Percentiles rank a stretch among this genome's conserved stretches.
These are phyloP conservation scores for Drosophila rhopaloa DNA, from an alignment of 1,140 invertebrate genomes.

Conservation along the genomic window DNA sequence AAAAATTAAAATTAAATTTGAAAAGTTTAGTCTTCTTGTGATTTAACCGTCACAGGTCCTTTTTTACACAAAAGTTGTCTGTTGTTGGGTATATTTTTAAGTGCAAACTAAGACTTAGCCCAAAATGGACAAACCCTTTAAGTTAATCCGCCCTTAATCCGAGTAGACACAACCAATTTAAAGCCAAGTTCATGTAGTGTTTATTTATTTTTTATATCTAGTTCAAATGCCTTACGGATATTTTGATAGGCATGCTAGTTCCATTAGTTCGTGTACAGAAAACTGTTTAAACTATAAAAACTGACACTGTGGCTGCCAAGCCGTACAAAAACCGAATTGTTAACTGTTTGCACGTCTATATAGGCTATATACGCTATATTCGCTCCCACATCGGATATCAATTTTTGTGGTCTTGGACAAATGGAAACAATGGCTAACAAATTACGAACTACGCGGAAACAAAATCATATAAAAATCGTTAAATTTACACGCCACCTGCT, in stretches of 20 bases:
- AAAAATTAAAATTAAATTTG: too few relatives aligned
- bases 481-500: slow-evolving; percentile 45
- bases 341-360: slow-evolving; percentile 44
- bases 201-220: slow-evolving; percentile 53
- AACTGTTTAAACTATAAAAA: slow-evolving; percentile 53
- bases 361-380: slow-evolving; percentile 28
- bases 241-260: slow-evolving; percentile 35
- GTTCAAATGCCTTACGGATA: slow-evolving; percentile 27
- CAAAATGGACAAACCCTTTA: too few relatives aligned
- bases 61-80: too few relatives aligned
- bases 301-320: slow-evolving; percentile 46
- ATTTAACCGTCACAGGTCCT: too few relatives aligned
- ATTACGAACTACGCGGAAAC: slow-evolving; percentile 66
- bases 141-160: too few relatives aligned
- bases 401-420: slow-evolving; percentile 51
- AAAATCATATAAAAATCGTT: slow-evolving; percentile 66
- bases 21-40: too few relatives aligned
- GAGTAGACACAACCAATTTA: neutral
- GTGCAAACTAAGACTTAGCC: too few relatives aligned
- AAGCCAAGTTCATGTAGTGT: slow-evolving; percentile 22
- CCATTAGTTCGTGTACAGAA: slow-evolving; percentile 43
- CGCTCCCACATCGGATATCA: slow-evolving; percentile 32
- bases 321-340: slow-evolving; percentile 50
- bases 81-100: too few relatives aligned
- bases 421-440: slow-evolving; percentile 66